Evolutionary conservation across 2,888 invertebrate genomes (phyloP).

Genomic region (Lapara coniferarum): DNA sequence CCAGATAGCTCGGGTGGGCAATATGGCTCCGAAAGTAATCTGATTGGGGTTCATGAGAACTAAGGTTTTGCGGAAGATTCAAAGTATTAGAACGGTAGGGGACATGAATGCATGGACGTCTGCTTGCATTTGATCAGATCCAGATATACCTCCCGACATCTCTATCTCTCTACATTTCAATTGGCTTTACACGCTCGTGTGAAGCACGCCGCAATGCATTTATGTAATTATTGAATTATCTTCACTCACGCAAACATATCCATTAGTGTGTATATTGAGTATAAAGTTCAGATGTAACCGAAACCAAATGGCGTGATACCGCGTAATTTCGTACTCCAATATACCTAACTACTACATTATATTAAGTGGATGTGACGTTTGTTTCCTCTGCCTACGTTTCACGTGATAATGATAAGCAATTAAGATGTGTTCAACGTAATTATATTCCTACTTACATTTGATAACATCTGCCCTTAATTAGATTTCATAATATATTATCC

Average conservation of each 20-base stretch:
- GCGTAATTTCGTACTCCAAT: slow-evolving; percentile 32
- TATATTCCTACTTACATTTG: slow-evolving; percentile 2
- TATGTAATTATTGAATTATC: slow-evolving; percentile 49
- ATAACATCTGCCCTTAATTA: neutral
- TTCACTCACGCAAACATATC: slow-evolving; percentile 50
- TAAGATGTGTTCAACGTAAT: neutral
- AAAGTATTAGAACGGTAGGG: slow-evolving; percentile 1
- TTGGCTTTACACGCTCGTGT: slow-evolving; percentile 43
- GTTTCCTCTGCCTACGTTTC: neutral
- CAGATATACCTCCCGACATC: slow-evolving; percentile 30
- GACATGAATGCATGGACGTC: slow-evolving; percentile 35
- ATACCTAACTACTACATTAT: slow-evolving; percentile 3
- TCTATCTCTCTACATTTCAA: slow-evolving; percentile 13
- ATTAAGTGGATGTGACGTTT: neutral
- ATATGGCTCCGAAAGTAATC: slow-evolving; percentile 31
- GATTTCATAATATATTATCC: neutral
- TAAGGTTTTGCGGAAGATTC: slow-evolving; percentile 9
- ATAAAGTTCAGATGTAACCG: slow-evolving; percentile 42
- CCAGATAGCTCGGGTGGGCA: slow-evolving; percentile 28
- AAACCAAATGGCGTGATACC: slow-evolving; percentile 14
- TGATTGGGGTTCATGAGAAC: slow-evolving; percentile 38
- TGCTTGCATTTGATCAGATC: slow-evolving; percentile 40
- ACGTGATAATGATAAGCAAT: slow-evolving; percentile 2
- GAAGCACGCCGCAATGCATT: slow-evolving; percentile 44
- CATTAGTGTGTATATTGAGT: slow-evolving; percentile 47